A percentile compares a stretch with the other conserved stretches of the same genome.
Conservation (phyloP, 2,888 invertebrate genomes). For the Hirudinaria manillensis region DNA sequence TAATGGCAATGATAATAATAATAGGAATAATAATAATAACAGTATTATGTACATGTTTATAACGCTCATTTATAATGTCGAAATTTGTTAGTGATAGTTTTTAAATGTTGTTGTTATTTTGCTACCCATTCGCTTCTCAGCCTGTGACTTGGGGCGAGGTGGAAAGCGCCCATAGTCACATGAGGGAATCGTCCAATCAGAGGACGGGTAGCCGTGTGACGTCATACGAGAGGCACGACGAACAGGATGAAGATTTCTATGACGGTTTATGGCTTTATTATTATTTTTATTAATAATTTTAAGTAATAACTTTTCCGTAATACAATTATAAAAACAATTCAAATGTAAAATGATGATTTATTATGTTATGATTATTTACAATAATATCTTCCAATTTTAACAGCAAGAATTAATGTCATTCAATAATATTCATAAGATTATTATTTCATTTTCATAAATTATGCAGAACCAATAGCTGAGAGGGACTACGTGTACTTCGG, state of each 20-base stretch:
- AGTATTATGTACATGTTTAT: no score
- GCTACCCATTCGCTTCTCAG: neutral
- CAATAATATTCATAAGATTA: no score
- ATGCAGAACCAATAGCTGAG: neutral
- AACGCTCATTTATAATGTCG: no score
- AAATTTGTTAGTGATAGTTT: no score
- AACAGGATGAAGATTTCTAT: neutral
- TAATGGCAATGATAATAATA: no score
- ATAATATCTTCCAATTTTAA: no score
- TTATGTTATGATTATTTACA: no score
- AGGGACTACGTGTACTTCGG: slow-evolving; percentile 9
- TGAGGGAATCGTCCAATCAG: slow-evolving; percentile 15
- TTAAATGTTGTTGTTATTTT: neutral
- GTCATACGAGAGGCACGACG: slow-evolving; percentile 1
- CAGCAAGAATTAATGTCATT: neutral
- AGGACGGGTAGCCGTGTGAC: neutral
- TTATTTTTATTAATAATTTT: neutral
- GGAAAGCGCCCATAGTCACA: slow-evolving; percentile 7
- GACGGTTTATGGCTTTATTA: neutral
- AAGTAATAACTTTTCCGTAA: neutral
- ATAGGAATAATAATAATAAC: no score
- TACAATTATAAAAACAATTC: no score
- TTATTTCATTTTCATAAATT: no score
- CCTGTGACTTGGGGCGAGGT: slow-evolving; percentile 21
- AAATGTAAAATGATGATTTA: no score